phyloP scores from a whole-genome alignment of 30 jellyfish, hydroid and myxozoan genomes.

The Euphysa ruthae region DNA sequence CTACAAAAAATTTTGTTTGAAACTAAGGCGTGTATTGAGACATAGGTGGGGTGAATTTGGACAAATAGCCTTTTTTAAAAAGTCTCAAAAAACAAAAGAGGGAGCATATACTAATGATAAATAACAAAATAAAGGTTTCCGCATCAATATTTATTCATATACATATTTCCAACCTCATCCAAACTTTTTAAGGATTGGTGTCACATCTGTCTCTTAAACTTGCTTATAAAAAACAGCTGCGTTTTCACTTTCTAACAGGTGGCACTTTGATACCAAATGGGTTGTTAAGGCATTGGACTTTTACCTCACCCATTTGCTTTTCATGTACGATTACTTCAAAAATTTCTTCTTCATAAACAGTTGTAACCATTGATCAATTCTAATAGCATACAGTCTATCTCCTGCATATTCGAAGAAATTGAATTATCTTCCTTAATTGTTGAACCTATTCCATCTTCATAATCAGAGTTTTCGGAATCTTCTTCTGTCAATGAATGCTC shows the following conservation, averaged over 20 bases:
- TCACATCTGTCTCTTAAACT: background rate
- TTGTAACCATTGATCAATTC: conserved; percentile 11
- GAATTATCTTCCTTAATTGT: no score
- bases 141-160: conserved; percentile 14
- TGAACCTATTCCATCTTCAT: conserved; percentile 9
- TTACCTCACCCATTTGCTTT: conserved; percentile 10
- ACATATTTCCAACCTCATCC: conserved; percentile 20
- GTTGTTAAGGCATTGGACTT: conserved; percentile 1
- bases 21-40: no score
- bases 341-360: conserved; percentile 22
- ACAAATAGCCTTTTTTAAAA: no score
- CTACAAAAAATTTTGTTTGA: no score
- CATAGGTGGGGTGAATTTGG: no score
- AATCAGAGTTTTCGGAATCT: conserved; percentile 15
- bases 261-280: conserved; percentile 22
- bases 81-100: no score
- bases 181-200: background rate
- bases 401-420: conserved; percentile 6
- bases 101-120: no score
- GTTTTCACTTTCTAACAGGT: conserved; percentile 13
- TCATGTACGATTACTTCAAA: conserved; percentile 1
- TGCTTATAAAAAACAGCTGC: conserved; percentile 20
- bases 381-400: conserved; percentile 10
- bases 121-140: no score
- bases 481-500: background rate